Evolutionary conservation across 2,797 vertebrate species (phyloP), one percentile per base, ranked within the genome.

Genomic region (Propithecus deckenii): DNA sequence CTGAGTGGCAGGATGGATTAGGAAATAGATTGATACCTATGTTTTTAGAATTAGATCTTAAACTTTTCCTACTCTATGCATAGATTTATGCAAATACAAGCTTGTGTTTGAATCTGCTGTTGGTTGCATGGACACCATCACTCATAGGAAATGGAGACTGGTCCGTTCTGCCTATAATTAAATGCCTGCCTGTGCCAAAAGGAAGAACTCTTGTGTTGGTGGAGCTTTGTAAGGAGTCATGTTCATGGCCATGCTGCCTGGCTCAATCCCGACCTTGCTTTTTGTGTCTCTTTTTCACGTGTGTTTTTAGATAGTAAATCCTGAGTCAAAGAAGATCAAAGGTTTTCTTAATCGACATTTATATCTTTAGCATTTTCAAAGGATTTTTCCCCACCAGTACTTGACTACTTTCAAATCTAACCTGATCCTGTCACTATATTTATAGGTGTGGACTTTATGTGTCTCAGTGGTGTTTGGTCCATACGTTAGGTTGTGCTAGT

Each of bases 61-160:
- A 20, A 0, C 9, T 6, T 28, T 57, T 5, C 52, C n/a, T 38
- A 1, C 32, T 9, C 14, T 32, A 0, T 1, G 7, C 43, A 1
- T 38, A n/a, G 86, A 8, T 30, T 22, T 48, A 10, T 41, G 23
- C 48, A 10, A 25, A n/a, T 32, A 3, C 9, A 15, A 23, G 48
- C 80, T 61, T 32, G 4, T 65, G 18, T 61, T 5, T 0, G 46
- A 69, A 23, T 14, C 52, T 52, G 7, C 0, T 12, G 18, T 25
- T 65, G 30, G 38, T 8, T 46, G 17, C 0, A 0, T 20, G 43
- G 61, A 18, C 1, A 5, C 35, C 4, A 0, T 65, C 52, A 35
- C 28, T 23, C 43, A 4, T 25, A 4, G 72, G 32, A 46, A 32
- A 1, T 25, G 55, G 46, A 28, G 48, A 59, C 12, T 23, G 20